Conservation (phyloP, 1,140 invertebrate species). For the Heliconius eleuchia region DNA sequence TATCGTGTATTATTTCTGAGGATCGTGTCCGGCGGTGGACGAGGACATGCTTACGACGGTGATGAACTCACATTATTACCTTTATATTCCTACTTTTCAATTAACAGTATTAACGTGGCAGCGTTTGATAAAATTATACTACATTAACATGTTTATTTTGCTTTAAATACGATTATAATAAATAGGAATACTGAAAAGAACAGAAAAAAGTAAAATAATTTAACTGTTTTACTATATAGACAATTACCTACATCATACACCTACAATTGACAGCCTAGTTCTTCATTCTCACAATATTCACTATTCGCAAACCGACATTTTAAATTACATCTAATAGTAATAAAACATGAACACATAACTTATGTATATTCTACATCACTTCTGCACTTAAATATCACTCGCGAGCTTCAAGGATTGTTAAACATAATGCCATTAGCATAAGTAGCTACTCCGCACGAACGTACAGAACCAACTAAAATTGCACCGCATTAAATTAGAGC, state of each 20-base stretch:
- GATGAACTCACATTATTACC: too few relatives aligned
- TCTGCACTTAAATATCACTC: conserved; percentile 45
- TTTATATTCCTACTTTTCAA: too few relatives aligned
- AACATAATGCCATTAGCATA: conserved; percentile 40
- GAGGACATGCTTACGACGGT: too few relatives aligned
- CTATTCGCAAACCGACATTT: background rate
- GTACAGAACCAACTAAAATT: conserved; percentile 59
- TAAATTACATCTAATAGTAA: background rate
- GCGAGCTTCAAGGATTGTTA: conserved; percentile 48
- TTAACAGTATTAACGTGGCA: too few relatives aligned
- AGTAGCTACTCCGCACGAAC: conserved; percentile 48
- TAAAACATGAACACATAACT: background rate
- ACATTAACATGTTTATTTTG: too few relatives aligned
- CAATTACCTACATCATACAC: background rate
- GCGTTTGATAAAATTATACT: too few relatives aligned
- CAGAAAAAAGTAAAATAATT: too few relatives aligned
- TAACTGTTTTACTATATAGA: background rate
- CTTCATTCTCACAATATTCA: background rate
- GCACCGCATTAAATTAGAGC: conserved; percentile 30
- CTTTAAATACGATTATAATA: too few relatives aligned
- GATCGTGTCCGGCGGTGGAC: too few relatives aligned
- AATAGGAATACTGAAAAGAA: too few relatives aligned
- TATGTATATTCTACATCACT: conserved; percentile 32
- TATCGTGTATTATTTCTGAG: too few relatives aligned
- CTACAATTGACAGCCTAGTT: background rate